phyloP scores from a whole-genome alignment of 2,888 invertebrate species.

The Sphecodes monilicornis region DNA sequence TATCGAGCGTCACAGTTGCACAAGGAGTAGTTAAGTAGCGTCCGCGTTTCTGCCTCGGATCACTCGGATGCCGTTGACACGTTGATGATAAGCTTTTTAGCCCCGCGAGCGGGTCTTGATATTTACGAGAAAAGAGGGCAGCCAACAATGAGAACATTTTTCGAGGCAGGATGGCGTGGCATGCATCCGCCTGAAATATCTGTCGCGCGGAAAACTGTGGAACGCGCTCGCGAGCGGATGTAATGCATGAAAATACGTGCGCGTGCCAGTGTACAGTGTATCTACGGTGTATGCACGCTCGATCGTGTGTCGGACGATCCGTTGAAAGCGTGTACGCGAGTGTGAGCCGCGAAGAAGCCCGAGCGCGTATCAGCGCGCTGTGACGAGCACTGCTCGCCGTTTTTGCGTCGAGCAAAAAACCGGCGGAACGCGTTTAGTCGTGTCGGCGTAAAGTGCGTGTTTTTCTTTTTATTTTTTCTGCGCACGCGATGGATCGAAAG shows the following conservation, averaged over 20 bases:
- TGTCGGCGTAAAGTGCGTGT: slow-evolving; percentile 29
- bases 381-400: slow-evolving; percentile 2
- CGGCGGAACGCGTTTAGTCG: neutral
- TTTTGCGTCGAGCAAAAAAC: neutral
- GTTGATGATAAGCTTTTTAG: neutral
- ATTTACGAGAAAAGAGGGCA: neutral
- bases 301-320: neutral
- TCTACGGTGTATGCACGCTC: neutral
- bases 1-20: slow-evolving; percentile 15
- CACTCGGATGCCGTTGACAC: neutral
- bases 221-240: neutral
- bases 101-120: neutral
- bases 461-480: neutral
- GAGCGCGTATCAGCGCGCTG: slow-evolving; percentile 9
- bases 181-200: slow-evolving; percentile 15
- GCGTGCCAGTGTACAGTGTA: neutral
- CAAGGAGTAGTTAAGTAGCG: neutral
- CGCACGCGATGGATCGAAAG: slow-evolving; percentile 72
- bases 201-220: neutral
- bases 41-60: too few relatives aligned
- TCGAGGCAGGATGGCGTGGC: neutral
- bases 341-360: neutral
- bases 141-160: slow-evolving; percentile 10
- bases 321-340: neutral
- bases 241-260: neutral